Percentiles rank a stretch among this genome's conserved stretches.
phyloP scores from a whole-genome alignment of 2,797 vertebrate genomes.

The Anolis apletophallus region DNA sequence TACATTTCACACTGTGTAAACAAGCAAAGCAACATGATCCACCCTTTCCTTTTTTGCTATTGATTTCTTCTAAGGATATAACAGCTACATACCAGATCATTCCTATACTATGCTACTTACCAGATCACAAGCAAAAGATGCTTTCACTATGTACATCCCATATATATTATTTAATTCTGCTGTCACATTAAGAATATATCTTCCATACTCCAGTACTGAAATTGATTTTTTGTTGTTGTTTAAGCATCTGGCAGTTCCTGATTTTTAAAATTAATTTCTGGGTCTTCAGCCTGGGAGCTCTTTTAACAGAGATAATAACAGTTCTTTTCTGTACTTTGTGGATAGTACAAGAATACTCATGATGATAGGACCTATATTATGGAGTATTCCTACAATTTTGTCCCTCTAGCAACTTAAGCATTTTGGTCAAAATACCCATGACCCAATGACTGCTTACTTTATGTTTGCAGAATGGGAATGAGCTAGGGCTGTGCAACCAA shows the following conservation, averaged over 20 bases:
- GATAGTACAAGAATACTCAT: too few relatives aligned
- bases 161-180: not conserved
- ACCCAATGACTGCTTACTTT: not conserved
- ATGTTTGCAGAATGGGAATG: not conserved
- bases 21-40: not conserved
- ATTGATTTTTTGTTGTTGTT: not conserved
- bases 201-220: not conserved
- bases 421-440: not conserved
- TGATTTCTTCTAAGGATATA: conserved; percentile 19
- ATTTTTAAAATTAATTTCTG: too few relatives aligned
- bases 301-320: not conserved
- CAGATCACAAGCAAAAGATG: not conserved
- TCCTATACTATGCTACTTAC: not conserved
- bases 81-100: not conserved
- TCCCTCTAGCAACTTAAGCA: not conserved
- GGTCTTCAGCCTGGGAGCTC: not conserved
- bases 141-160: conserved; percentile 9
- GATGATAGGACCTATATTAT: too few relatives aligned
- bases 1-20: conserved; percentile 28
- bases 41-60: conserved; percentile 10
- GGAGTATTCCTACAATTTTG: not conserved
- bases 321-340: not conserved
- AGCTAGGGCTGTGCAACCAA: not conserved
- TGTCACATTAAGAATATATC: not conserved
- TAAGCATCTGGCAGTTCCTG: too few relatives aligned